Evolutionary conservation across 2,113 vertebrate genomes (phyloP).

Genomic region (Myotis davidii): DNA sequence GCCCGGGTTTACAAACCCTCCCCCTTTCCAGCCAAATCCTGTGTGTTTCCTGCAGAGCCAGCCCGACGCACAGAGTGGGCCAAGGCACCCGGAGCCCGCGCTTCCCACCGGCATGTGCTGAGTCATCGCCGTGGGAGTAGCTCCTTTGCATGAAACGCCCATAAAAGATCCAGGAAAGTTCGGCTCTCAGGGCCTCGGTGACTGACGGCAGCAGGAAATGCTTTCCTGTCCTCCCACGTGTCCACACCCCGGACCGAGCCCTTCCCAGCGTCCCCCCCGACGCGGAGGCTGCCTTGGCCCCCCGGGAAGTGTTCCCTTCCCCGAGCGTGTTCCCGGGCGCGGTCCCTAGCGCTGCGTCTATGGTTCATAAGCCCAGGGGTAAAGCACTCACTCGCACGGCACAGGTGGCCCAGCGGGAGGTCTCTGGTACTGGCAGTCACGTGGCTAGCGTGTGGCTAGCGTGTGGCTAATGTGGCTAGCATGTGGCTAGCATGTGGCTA

Average conservation of each 20-base stretch:
- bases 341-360: background rate
- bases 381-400: background rate
- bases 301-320: accelerated
- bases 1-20: background rate
- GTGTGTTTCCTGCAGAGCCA: background rate
- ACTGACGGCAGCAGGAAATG: background rate
- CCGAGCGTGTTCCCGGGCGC: no score
- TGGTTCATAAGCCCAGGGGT: background rate
- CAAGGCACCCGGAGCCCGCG: background rate
- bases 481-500: background rate
- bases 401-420: accelerated
- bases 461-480: accelerated
- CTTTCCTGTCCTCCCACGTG: background rate
- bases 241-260: background rate
- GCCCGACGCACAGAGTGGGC: background rate
- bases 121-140: background rate
- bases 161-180: background rate
- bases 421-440: background rate
- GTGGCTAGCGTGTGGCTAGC: no score
- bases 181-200: background rate
- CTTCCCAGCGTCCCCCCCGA: no score
- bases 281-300: background rate
- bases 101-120: background rate
- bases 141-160: background rate
- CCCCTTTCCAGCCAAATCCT: background rate